Evolutionary conservation across 2,888 invertebrate species (phyloP), one percentile per base, ranked within the genome.

Genomic region (Acleris literana): DNA sequence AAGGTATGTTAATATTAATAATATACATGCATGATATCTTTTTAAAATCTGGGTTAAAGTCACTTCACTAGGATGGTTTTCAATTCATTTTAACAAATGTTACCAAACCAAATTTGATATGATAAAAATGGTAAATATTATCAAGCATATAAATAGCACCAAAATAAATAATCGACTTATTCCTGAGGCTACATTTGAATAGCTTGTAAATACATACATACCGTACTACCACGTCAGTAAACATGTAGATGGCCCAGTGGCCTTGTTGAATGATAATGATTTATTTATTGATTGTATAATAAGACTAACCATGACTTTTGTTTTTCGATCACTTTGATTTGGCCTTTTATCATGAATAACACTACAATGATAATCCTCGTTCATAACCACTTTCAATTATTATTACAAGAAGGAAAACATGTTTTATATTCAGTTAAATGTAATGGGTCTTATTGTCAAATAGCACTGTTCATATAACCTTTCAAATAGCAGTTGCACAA

Each of bases 1-100:
- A 93, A 95, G 84, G 99, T 99, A 69, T 83, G 70, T 72, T 60
- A 33, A 18, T 9, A 33, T 7, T 53, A 46, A 60, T 48, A 51
- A 43, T 20, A 61, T 55, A 13, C 25, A 25, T 25, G 25, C 25
- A 25, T 25, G 25, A 25, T 7, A 25, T 25, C 25, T 25, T 25
- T 25, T 25, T 7, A 6, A 25, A 25, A 25, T 25, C 6, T 25
- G 25, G 11, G 3, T 33, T 33, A 33, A 11, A 33, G 33, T 25
- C 25, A 7, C 25, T 25, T 25, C 25, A 7, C 25, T 25, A 25
- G 6, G 6, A 25, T 25, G 6, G 6, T 25, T 25, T 25, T 25
- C 25, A 25, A 25, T 25, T 25, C 1, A 25, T 25, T 25, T 25
- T 25, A 25, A 25, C 5, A 25, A 25, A 25, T 0, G 5, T 25